Percentiles rank a stretch among this genome's conserved stretches.
These are phyloP conservation scores for Temnothorax ravouxi DNA, from an alignment of 2,888 invertebrate genomes.

Conservation along the genomic window DNA sequence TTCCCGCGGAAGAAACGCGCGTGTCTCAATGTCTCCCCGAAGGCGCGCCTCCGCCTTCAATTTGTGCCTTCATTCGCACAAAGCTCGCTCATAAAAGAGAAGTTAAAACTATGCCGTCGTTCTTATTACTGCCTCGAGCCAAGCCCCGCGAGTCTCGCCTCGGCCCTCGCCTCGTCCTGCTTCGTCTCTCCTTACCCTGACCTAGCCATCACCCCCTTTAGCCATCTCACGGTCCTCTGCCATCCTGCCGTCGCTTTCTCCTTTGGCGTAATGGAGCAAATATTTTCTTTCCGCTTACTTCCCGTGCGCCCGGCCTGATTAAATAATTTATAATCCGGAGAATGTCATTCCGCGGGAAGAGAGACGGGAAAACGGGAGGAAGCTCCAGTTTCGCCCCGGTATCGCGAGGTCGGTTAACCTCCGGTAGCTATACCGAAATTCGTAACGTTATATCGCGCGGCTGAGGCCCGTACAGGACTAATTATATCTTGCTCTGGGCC, in stretches of 20 bases:
- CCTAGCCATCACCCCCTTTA: conserved; percentile 69
- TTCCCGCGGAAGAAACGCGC: conserved; percentile 69
- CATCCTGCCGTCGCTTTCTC: conserved; percentile 52
- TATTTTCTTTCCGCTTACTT: conserved; percentile 84
- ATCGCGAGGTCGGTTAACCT: conserved; percentile 76
- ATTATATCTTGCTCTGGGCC: conserved; percentile 51
- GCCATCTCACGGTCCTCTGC: conserved; percentile 48
- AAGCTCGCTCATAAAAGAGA: conserved; percentile 85
- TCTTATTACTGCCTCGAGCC: conserved; percentile 86
- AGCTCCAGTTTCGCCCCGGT: conserved; percentile 62
- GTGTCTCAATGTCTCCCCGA: conserved; percentile 86
- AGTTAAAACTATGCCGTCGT: conserved; percentile 86
- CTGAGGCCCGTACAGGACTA: conserved; percentile 52
- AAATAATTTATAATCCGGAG: conserved; percentile 85
- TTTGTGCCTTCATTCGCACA: conserved; percentile 86
- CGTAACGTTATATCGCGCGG: conserved; percentile 38
- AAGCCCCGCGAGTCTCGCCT: conserved; percentile 71
- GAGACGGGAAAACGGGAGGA: not conserved
- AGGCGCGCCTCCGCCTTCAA: conserved; percentile 82
- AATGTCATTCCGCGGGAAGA: conserved; percentile 78
- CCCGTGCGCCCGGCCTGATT: conserved; percentile 79
- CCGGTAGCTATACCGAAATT: conserved; percentile 49
- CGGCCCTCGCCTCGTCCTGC: conserved; percentile 76
- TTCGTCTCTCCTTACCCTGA: conserved; percentile 65
- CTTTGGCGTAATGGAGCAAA: conserved; percentile 82